Base-by-base conservation (phyloP, 2,888 invertebrate genomes). In the Fabriciana adippe region DNA sequence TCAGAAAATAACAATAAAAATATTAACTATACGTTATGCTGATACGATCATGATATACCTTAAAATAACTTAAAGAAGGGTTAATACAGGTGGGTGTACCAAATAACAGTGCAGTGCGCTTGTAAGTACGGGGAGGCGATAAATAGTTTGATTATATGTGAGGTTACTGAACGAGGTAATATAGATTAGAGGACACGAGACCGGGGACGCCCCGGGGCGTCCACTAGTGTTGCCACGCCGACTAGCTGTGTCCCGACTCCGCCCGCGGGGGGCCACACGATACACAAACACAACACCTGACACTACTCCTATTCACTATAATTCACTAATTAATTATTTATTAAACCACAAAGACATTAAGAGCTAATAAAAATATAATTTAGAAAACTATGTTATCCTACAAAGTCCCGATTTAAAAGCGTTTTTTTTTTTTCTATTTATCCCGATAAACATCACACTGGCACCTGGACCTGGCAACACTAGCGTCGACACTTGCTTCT, bases 1-100 rank as follows among this genome's bases (percentile, higher is more conserved):
- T 88, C 89, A 89, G 89, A 88, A 91, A 90, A 89, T 90, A 92
- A 92, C 91, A 88, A 86, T 90, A 87, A 89, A 88, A 89, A 89
- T 90, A 90, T 86, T 82, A 86, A 89, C 86, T 89, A 90, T 88
- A 83, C 85, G 85, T 87, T 86, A 90, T 83, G 85, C 83, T 83
- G 89, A 89, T 87, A 90, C 85, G 84, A 85, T 86, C 85, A 83
- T 82, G 83, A 87, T 86, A 71, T 81, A 82, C 81, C 85, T 87
- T 87, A 88, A 83, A 84, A 78, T 88, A 89, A 89, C 85, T 87
- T 89, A 89, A 73, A 87, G 78, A 82, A 85, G 84, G 72, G 73
- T 77, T 78, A 80, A 81, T 81, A 80, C 77, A 81, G 79, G 76
- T 81, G 77, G 76, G 87, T 88, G 90, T 90, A 90, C 91, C 91